Evolutionary conservation across 2,888 invertebrate species (phyloP).

Genomic region (Chloromyia formosa): DNA sequence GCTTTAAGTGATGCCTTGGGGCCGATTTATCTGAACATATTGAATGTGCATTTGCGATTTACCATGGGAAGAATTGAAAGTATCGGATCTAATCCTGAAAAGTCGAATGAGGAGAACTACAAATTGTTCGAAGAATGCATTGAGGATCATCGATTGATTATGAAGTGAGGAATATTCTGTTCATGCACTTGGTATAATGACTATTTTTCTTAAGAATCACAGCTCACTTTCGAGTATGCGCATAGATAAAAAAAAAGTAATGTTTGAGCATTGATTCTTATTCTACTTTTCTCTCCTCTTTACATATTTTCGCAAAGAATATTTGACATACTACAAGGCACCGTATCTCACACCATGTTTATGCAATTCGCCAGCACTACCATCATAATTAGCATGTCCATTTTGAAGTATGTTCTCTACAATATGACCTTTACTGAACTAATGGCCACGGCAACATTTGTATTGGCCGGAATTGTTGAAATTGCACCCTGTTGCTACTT

Average conservation of each 20-base stretch:
- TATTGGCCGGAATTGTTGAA: constrained; percentile 50
- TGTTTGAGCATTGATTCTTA: no score
- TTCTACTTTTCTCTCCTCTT: no score
- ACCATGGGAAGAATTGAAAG: background rate
- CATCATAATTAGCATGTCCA: constrained; percentile 51
- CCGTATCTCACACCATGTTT: constrained; percentile 51
- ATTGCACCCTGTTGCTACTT: constrained; percentile 53
- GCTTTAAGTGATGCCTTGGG: background rate
- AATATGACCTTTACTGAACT: constrained; percentile 43
- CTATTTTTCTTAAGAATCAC: no score
- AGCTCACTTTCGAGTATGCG: no score
- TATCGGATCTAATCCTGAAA: background rate
- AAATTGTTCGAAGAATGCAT: background rate
- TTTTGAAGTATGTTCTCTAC: constrained; percentile 50
- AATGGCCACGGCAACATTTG: constrained; percentile 46
- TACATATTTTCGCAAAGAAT: no score
- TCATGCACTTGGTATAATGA: no score
- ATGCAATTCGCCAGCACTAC: constrained; percentile 52
- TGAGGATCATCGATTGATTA: background rate
- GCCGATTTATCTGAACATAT: background rate
- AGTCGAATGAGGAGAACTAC: background rate
- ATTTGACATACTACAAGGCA: constrained; percentile 51
- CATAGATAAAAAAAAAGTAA: no score
- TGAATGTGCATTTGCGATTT: background rate
- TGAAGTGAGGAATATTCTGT: constrained; percentile 7